Percentiles rank a stretch among this genome's conserved stretches.
phyloP scores from a whole-genome alignment of 2,113 vertebrate genomes.

The Engraulis encrasicolus region DNA sequence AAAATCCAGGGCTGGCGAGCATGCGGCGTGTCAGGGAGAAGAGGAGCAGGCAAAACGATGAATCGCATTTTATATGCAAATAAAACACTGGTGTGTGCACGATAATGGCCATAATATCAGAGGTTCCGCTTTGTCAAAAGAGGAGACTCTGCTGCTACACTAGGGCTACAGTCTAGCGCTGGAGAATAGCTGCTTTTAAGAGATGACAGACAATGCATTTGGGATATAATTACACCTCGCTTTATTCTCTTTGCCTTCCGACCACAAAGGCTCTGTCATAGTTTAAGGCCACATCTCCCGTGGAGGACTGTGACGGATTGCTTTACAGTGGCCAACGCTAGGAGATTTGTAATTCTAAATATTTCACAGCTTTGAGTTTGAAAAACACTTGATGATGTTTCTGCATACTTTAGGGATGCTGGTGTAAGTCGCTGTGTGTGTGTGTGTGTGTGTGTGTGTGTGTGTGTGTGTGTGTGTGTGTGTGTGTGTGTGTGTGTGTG shows the following conservation, averaged over 20 bases:
- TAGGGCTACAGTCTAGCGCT: constrained; percentile 13
- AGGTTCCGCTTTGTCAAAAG: constrained; percentile 38
- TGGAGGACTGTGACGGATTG: background rate
- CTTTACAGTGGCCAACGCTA: background rate
- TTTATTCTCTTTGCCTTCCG: constrained; percentile 1
- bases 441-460: background rate
- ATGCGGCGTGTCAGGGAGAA: constrained; percentile 40
- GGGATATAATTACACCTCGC: constrained; percentile 19
- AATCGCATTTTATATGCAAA: constrained; percentile 38
- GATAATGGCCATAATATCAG: constrained; percentile 23
- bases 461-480: background rate
- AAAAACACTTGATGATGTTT: too few relatives aligned
- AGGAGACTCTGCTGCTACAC: too few relatives aligned
- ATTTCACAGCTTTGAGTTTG: background rate
- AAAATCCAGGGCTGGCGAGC: constrained; percentile 38
- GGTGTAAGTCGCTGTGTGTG: background rate
- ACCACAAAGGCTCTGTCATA: background rate
- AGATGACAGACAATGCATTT: constrained; percentile 31
- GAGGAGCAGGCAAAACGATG: constrained; percentile 41
- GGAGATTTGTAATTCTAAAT: background rate
- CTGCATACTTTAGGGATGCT: background rate
- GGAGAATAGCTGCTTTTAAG: background rate
- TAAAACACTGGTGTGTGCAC: constrained; percentile 36
- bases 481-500: background rate
- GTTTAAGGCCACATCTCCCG: background rate